Evolutionary conservation across 1,140 invertebrate species (phyloP).

Genomic region (Maniola jurtina): DNA sequence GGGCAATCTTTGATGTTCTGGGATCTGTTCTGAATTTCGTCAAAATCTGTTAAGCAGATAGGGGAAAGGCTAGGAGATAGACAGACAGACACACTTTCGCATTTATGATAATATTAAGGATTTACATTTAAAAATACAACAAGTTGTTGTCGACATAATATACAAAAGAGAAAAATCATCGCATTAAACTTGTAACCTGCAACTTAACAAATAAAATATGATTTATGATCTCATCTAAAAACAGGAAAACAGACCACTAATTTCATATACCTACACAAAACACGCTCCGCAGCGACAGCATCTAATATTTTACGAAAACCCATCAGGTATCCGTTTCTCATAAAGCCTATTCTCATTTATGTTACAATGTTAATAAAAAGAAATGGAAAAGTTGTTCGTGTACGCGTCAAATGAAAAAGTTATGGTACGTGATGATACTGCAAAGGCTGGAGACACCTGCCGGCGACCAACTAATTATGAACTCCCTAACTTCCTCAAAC

Average conservation of each 20-base stretch:
- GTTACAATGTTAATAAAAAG: conserved; percentile 76
- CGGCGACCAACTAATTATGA: conserved; percentile 72
- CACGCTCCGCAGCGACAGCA: conserved; percentile 20
- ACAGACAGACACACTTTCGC: no score
- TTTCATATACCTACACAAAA: conserved; percentile 27
- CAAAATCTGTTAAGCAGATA: no score
- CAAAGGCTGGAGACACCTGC: conserved; percentile 54
- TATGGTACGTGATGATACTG: conserved; percentile 75
- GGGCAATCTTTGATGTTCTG: no score
- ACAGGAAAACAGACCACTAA: conserved; percentile 16
- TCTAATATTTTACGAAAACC: conserved; percentile 60
- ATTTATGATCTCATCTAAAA: neutral
- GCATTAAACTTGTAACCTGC: no score
- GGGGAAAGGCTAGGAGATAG: no score
- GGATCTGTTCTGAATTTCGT: no score
- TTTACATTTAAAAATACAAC: no score
- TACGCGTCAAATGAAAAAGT: conserved; percentile 76
- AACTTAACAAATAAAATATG: no score
- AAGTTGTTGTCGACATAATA: no score
- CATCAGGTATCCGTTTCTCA: conserved; percentile 71
- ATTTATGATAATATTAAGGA: no score
- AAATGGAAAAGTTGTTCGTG: conserved; percentile 72
- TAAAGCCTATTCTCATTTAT: conserved; percentile 72
- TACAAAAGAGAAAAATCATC: no score
- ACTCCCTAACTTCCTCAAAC: conserved; percentile 71